Base-by-base conservation (phyloP, 2,113 vertebrate genomes). In the Limanda limanda region DNA sequence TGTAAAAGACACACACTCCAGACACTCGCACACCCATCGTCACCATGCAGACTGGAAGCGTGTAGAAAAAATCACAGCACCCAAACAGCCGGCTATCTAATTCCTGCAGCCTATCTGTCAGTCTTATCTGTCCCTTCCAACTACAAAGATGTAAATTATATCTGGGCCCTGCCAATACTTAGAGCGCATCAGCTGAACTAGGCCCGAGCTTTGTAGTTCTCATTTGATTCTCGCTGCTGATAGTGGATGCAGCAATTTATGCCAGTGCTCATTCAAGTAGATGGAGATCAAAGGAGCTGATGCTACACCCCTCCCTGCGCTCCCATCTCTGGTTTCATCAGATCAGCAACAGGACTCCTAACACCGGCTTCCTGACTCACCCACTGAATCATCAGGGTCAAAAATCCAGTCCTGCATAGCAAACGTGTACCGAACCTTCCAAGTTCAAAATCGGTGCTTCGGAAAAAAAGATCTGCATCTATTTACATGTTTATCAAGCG, bases 191-290 rank as follows among this genome's bases (percentile, higher is more conserved):
- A 83, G 52, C 71, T 65, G 40, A 81, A 79, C 80, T 27, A 70
- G 78, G 65, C 73, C 60, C 45, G 2, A 21, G 81, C 87, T 88
- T 91, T 91, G 88, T 89, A 90, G 86, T 89, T 91, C 88, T 90
- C 82, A 91, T 93, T 91, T 90, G 91, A 93, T 93, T 93, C 82
- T 90, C 78, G 47, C 66, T 64, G 70, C 84, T 83, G 90, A 93
- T 91, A 91, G 84, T 74, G 67, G 85, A 89, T 81, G 83, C 60
- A 2, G 79, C 90, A 88, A 87, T 91, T 91, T 91, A 89, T 85
- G 91, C 80, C 90, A 75, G 76, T 8, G 76, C 83, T 90, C 86
- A 86, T 88, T 92, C 84, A 82, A 91, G 83, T 71, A 79, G 86
- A 83, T 74, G 86, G 77, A 92, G 89, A 93, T 92, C 90, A 91